Evolutionary conservation across 2,888 invertebrate genomes (phyloP).

Genomic region (Aelia acuminata): DNA sequence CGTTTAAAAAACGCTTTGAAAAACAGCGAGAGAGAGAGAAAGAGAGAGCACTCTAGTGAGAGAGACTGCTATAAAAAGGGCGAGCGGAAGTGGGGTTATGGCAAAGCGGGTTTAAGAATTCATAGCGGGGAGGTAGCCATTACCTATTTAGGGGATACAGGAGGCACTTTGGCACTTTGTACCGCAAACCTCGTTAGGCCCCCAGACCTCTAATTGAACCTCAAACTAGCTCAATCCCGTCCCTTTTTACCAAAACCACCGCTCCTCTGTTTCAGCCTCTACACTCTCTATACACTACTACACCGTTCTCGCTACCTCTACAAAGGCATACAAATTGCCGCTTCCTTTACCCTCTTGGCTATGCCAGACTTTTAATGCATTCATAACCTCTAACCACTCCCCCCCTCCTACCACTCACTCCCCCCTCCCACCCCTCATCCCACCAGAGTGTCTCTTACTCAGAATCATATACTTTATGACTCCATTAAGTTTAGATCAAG

Average conservation of each 20-base stretch:
- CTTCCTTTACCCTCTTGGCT: neutral
- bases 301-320: neutral
- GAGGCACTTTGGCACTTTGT: slow-evolving; percentile 53
- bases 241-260: slow-evolving; percentile 59
- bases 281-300: neutral
- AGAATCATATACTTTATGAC: neutral
- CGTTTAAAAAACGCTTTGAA: slow-evolving; percentile 43
- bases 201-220: slow-evolving; percentile 64
- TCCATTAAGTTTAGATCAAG: neutral
- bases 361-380: slow-evolving; percentile 3
- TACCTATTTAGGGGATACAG: slow-evolving; percentile 61
- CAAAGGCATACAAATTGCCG: slow-evolving; percentile 29
- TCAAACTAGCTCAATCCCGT: slow-evolving; percentile 65
- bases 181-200: slow-evolving; percentile 59
- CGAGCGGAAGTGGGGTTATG: slow-evolving; percentile 28
- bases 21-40: neutral
- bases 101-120: slow-evolving; percentile 53
- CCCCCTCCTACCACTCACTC: neutral
- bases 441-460: neutral
- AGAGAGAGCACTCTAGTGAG: neutral
- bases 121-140: slow-evolving; percentile 60
- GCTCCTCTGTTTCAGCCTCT: neutral
- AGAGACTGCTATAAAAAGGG: neutral
- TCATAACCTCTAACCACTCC: neutral
- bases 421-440: neutral